phyloP scores from a whole-genome alignment of 2,888 invertebrate genomes.

The Bruchidius siliquastri region DNA sequence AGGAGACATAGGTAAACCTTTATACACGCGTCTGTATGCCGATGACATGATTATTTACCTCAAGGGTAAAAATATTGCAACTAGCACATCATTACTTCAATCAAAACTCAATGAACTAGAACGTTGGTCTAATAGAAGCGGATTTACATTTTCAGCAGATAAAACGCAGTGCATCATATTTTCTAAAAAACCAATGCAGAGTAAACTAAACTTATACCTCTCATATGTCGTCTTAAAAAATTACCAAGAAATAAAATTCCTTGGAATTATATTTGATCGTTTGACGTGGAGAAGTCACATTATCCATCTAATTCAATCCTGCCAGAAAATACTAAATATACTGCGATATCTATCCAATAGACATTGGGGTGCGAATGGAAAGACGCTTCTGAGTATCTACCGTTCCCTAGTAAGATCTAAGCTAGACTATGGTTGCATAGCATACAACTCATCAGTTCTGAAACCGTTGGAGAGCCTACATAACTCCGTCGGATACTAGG shows the following conservation, averaged over 20 bases:
- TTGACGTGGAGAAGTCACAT: conserved; percentile 1
- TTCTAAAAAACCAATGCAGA: not conserved
- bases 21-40: conserved; percentile 3
- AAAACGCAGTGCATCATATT: not conserved
- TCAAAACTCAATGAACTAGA: not conserved
- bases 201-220: not conserved
- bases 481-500: conserved; percentile 1
- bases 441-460: not conserved
- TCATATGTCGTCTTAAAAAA: not conserved
- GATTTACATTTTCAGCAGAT: not conserved
- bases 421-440: not conserved
- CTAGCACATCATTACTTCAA: not conserved
- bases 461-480: not conserved
- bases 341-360: not conserved
- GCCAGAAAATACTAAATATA: not conserved
- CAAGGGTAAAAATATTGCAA: not conserved
- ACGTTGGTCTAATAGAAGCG: not conserved
- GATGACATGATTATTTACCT: conserved; percentile 6
- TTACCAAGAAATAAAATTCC: not conserved
- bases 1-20: not conserved
- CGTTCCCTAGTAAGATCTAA: not conserved
- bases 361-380: conserved; percentile 1
- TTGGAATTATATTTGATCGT: not conserved
- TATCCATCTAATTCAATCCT: not conserved
- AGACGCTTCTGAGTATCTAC: not conserved